Percentiles rank a stretch among this genome's conserved stretches.
Conservation (phyloP, 2,888 invertebrate species). For the Conus canariensis region DNA sequence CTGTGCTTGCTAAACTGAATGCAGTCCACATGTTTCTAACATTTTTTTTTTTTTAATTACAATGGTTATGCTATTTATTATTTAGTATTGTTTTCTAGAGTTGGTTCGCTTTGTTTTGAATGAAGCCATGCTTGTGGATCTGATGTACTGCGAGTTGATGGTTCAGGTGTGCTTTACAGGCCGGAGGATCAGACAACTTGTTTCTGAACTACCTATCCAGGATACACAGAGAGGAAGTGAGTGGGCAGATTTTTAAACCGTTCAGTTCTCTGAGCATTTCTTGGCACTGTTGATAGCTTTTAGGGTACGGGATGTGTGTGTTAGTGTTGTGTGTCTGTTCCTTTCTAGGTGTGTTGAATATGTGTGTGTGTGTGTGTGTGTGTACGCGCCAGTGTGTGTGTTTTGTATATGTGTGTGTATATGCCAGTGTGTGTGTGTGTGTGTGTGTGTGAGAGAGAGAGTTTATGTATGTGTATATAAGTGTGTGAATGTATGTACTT, state of each 20-base stretch:
- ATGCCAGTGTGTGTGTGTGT: too few species aligned
- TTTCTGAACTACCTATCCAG: slow-evolving; percentile 99
- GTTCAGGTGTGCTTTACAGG: slow-evolving; percentile 60
- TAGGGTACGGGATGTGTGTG: neutral
- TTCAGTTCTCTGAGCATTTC: neutral
- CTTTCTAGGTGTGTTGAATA: neutral
- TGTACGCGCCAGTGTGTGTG: too few species aligned
- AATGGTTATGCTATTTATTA: too few species aligned
- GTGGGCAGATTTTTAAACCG: neutral
- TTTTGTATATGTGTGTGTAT: too few species aligned
- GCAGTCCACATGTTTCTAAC: too few species aligned
- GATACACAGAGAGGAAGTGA: slow-evolving; percentile 96
- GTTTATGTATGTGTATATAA: too few species aligned
- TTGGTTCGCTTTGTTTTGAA: neutral
- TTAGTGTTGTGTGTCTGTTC: neutral
- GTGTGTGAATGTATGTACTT: too few species aligned
- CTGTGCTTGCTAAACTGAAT: too few species aligned
- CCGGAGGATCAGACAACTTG: slow-evolving; percentile 89
- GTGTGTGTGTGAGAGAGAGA: too few species aligned
- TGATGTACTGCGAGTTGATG: neutral
- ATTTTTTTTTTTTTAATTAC: too few species aligned
- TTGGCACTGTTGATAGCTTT: neutral
- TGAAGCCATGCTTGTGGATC: neutral
- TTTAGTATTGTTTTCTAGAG: too few species aligned
- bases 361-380: too few species aligned